A percentile compares a stretch with the other conserved stretches of the same genome.
These are phyloP conservation scores for Onthophagus taurus DNA, from an alignment of 1,140 invertebrate species.

Conservation along the genomic window DNA sequence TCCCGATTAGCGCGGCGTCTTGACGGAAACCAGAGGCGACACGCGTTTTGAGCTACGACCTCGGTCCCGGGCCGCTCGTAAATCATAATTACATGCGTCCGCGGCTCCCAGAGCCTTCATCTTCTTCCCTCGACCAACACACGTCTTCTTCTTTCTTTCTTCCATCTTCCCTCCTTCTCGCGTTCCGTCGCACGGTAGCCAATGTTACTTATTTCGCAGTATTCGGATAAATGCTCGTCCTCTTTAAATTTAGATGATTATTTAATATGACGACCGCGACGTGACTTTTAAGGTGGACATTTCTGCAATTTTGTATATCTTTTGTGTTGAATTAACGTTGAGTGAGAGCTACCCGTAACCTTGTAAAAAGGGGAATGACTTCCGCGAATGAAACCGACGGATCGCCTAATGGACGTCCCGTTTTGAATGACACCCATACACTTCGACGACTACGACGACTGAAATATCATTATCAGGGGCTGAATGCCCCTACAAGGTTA, in stretches of 20 bases:
- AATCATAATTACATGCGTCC: conserved; percentile 6
- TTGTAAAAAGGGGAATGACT: conserved; percentile 18
- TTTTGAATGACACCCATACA: conserved; percentile 17
- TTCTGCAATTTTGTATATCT: no score
- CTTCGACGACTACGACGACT: conserved; percentile 9
- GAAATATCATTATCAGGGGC: conserved; percentile 18
- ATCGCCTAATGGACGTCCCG: conserved; percentile 14
- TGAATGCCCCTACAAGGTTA: conserved; percentile 18
- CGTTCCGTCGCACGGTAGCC: background rate
- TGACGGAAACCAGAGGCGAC: conserved; percentile 1
- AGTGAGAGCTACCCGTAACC: conserved; percentile 6
- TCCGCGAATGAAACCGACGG: conserved; percentile 17
- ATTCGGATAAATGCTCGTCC: conserved; percentile 1
- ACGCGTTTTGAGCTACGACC: background rate
- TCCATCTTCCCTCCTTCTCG: background rate
- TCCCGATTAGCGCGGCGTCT: conserved; percentile 7
- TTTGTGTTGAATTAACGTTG: no score
- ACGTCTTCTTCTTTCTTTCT: background rate
- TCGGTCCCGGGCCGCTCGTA: background rate
- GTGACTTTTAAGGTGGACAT: no score
- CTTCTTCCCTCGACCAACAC: background rate
- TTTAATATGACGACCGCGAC: background rate
- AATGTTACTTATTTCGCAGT: conserved; percentile 1
- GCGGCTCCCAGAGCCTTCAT: background rate
- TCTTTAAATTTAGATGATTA: background rate